Conservation (phyloP, 1,140 invertebrate genomes). For the Drosophila funebris region DNA sequence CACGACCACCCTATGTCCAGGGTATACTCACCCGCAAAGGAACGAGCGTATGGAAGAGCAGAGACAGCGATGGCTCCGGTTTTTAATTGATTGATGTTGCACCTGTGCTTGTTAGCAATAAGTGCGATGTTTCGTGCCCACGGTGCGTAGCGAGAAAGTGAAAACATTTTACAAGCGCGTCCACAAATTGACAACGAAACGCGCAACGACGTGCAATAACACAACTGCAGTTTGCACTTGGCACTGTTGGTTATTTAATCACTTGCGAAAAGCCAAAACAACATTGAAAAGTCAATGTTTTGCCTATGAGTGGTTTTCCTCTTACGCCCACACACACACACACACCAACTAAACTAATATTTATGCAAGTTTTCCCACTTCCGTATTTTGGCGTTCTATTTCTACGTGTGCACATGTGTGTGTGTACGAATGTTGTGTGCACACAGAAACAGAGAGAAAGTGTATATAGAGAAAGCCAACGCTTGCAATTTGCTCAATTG, state of each 20-base stretch:
- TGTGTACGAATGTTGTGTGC: slow-evolving; percentile 11
- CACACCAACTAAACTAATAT: slow-evolving; percentile 52
- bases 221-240: slow-evolving; percentile 42
- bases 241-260: slow-evolving; percentile 68
- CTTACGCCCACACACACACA: slow-evolving; percentile 10
- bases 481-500: slow-evolving; percentile 50
- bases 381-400: slow-evolving; percentile 59
- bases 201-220: slow-evolving; percentile 18
- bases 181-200: slow-evolving; percentile 42
- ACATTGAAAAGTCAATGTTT: slow-evolving; percentile 63
- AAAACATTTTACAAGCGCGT: slow-evolving; percentile 62
- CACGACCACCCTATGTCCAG: not conserved
- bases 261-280: slow-evolving; percentile 26
- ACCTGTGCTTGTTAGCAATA: slow-evolving; percentile 39
- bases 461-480: slow-evolving; percentile 65
- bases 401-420: slow-evolving; percentile 17
- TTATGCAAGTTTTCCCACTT: slow-evolving; percentile 67
- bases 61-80: slow-evolving; percentile 26
- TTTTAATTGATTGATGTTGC: slow-evolving; percentile 26
- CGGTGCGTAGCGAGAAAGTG: slow-evolving; percentile 76
- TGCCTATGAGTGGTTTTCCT: slow-evolving; percentile 17
- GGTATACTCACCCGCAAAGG: slow-evolving; percentile 60
- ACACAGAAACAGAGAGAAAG: slow-evolving; percentile 59
- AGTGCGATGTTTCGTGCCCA: slow-evolving; percentile 69
- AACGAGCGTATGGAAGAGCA: slow-evolving; percentile 34